Conservation (phyloP, 2,797 vertebrate genomes). For the Acipenser transmontanus region DNA sequence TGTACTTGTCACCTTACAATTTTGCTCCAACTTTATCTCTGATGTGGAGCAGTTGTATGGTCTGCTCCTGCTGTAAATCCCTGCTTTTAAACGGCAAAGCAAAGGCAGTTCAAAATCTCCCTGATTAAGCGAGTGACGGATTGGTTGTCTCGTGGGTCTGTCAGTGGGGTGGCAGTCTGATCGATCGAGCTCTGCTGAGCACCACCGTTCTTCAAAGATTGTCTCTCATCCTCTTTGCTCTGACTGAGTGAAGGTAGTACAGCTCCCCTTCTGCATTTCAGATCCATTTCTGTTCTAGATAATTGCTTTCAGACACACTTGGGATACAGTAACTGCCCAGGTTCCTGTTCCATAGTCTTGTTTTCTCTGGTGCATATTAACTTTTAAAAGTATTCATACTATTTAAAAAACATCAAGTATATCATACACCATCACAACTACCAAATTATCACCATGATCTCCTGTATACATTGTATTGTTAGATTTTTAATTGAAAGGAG, state of each 20-base stretch:
- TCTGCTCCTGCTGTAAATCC: slow-evolving; percentile 34
- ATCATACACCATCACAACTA: no score
- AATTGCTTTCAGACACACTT: no score
- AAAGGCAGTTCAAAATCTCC: slow-evolving; percentile 31
- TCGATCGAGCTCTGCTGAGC: slow-evolving; percentile 21
- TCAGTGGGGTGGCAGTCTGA: slow-evolving; percentile 37
- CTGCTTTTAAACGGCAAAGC: background rate
- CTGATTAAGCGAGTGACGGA: slow-evolving; percentile 58
- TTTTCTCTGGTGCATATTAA: no score
- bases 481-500: no score
- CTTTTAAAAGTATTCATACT: no score
- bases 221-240: slow-evolving; percentile 9
- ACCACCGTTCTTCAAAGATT: slow-evolving; percentile 37
- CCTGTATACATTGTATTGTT: no score
- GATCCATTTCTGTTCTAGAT: no score
- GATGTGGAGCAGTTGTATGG: slow-evolving; percentile 19
- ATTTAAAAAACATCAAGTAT: no score
- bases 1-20: background rate
- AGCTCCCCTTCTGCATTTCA: no score
- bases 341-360: no score
- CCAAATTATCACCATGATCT: no score
- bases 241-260: background rate
- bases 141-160: slow-evolving; percentile 42
- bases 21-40: slow-evolving; percentile 3
- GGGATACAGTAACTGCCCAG: no score